phyloP scores from a whole-genome alignment of 1,140 invertebrate species.

The Nebria ingens region DNA sequence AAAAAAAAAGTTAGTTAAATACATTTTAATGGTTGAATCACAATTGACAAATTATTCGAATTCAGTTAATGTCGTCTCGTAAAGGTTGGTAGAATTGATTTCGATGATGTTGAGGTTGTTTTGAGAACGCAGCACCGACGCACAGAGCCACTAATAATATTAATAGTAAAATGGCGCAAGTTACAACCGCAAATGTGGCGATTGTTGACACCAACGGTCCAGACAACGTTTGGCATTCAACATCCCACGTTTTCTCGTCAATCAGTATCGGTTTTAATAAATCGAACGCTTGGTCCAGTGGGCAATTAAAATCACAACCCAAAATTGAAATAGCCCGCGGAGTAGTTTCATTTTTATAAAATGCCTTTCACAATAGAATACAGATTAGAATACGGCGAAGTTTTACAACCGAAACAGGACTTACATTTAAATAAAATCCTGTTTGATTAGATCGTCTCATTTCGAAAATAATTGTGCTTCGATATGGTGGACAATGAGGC shows the following conservation, averaged over 20 bases:
- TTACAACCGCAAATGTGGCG: background rate
- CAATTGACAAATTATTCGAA: too few species aligned
- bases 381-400: background rate
- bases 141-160: background rate
- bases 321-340: constrained; percentile 42
- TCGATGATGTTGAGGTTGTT: background rate
- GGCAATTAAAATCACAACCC: constrained; percentile 47
- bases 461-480: constrained; percentile 62
- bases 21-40: too few species aligned
- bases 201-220: background rate
- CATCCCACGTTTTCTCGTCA: constrained; percentile 20
- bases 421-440: constrained; percentile 22
- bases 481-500: constrained; percentile 59
- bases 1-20: too few species aligned
- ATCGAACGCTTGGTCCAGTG: constrained; percentile 42
- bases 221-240: constrained; percentile 20
- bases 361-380: constrained; percentile 34
- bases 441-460: constrained; percentile 35
- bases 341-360: constrained; percentile 49
- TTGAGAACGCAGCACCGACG: background rate
- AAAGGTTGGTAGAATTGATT: constrained; percentile 3
- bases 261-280: constrained; percentile 24
- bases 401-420: constrained; percentile 18
- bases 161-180: background rate
- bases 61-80: background rate